Evolutionary conservation across 2,113 vertebrate species (phyloP), one percentile per base, ranked within the genome.

Genomic region (Aptenodytes patagonicus): DNA sequence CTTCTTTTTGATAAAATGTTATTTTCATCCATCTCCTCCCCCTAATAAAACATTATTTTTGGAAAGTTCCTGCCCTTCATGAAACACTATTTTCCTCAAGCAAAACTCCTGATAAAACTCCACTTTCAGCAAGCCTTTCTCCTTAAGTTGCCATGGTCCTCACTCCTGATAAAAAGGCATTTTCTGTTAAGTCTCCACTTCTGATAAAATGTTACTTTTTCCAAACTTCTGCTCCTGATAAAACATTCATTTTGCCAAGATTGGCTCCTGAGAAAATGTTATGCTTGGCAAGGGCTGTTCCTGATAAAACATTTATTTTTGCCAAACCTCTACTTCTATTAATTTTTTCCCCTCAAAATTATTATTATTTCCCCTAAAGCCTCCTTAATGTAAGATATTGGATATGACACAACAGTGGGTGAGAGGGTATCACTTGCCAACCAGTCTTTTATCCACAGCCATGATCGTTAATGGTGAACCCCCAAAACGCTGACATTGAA

Each of bases 191-290:
- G 86, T 34, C 34, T 91, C 79, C 71, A 90, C 89, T 83, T 96
- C 70, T 96, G 95, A 96, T 94, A 93, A 95, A 96, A 96, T 77
- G 83, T 82, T 95, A 57, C 64, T 91, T 97, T 96, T 95, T 97
- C 91, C 84, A 72, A 85, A 95, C 34, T 83, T 83, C 46, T 64
- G 80, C 76, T 97, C 94, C 72, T 93, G 89, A 96, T 93, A 82
- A 95, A 97, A 93, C 60, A 93, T 92, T 90, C 24, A 25, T 95
- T 97, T 96, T 97, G 94, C 97, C 95, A 97, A 97, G 89, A 95
- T 22, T 69, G 75, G 38, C 79, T 94, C 88, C 95, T 96, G 96
- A 92, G 68, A 94, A 97, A 97, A 97, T 93, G 93, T 97, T 98
- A 87, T 96, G 83, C 71, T 96, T 96, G 92, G 90, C 92, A 92